A percentile compares a stretch with the other conserved stretches of the same genome.
Conservation (phyloP, 2,888 invertebrate genomes). For the Tenthredo livida region DNA sequence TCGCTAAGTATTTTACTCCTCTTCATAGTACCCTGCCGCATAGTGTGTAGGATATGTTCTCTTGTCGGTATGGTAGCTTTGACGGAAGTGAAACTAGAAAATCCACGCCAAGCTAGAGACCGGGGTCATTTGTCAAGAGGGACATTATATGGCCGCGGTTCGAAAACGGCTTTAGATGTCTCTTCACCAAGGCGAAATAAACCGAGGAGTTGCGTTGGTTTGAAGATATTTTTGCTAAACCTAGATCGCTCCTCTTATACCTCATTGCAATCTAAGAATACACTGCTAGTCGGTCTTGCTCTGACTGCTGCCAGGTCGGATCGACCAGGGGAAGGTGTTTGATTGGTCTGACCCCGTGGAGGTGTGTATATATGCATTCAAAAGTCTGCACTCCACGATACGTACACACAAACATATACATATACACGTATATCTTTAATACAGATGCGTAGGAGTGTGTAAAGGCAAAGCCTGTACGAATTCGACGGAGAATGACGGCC, state of each 20-base stretch:
- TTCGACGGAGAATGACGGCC: slow-evolving; percentile 52
- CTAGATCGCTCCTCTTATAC: not conserved
- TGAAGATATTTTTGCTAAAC: not conserved
- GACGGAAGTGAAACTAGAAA: slow-evolving; percentile 17
- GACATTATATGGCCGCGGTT: not conserved
- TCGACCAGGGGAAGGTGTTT: not conserved
- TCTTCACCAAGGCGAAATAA: not conserved
- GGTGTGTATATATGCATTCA: not conserved
- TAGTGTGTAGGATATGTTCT: not conserved
- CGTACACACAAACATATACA: too few relatives aligned
- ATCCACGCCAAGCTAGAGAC: not conserved
- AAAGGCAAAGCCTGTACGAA: slow-evolving; percentile 12
- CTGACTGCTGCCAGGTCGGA: not conserved
- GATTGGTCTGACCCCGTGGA: not conserved
- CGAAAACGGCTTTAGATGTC: not conserved
- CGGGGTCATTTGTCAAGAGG: slow-evolving; percentile 30
- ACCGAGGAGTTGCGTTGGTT: not conserved
- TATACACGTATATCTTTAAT: not conserved
- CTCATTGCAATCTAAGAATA: not conserved
- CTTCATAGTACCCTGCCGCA: not conserved
- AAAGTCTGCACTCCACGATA: not conserved
- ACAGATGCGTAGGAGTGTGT: slow-evolving; percentile 14
- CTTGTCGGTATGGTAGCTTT: not conserved
- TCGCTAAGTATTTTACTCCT: not conserved
- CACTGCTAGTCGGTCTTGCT: not conserved